Evolutionary conservation across 2,797 vertebrate genomes (phyloP).

Genomic region (Oryzias sinensis): DNA sequence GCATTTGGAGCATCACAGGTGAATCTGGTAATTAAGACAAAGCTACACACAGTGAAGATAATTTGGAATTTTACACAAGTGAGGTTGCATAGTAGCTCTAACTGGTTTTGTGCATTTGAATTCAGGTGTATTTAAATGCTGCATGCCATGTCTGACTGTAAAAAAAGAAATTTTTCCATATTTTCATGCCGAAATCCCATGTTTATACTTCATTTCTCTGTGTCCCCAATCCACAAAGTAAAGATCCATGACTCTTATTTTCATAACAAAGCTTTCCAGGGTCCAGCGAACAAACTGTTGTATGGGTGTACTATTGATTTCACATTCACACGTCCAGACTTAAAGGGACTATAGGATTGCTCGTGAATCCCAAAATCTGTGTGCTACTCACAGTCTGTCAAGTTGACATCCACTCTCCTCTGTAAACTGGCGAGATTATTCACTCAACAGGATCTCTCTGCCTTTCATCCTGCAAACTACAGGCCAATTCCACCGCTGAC

Average conservation of each 20-base stretch:
- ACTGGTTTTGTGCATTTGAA: conserved; percentile 47
- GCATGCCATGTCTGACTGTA: conserved; percentile 36
- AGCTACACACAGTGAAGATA: conserved; percentile 43
- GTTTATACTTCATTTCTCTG: conserved; percentile 64
- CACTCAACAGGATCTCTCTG: conserved; percentile 82
- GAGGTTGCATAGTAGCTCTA: conserved; percentile 40
- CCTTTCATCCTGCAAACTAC: conserved; percentile 79
- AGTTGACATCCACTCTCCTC: conserved; percentile 80
- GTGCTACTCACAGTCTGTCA: conserved; percentile 79
- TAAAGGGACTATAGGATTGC: conserved; percentile 80
- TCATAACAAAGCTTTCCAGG: conserved; percentile 73
- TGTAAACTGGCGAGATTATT: conserved; percentile 84
- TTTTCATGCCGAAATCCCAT: conserved; percentile 62
- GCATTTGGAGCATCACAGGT: conserved; percentile 55
- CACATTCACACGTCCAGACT: conserved; percentile 81
- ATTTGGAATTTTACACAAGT: conserved; percentile 43
- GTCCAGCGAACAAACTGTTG: conserved; percentile 81
- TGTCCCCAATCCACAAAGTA: conserved; percentile 74
- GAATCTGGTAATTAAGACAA: conserved; percentile 63
- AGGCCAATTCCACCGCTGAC: conserved; percentile 78
- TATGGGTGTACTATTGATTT: conserved; percentile 86
- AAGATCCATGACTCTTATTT: conserved; percentile 77
- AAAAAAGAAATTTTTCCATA: conserved; percentile 29
- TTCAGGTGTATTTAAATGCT: conserved; percentile 44
- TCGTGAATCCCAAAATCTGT: conserved; percentile 77